A percentile compares a stretch with the other conserved stretches of the same genome.
phyloP scores from a whole-genome alignment of 1,140 invertebrate species.

The Sweltsa coloradensis region DNA sequence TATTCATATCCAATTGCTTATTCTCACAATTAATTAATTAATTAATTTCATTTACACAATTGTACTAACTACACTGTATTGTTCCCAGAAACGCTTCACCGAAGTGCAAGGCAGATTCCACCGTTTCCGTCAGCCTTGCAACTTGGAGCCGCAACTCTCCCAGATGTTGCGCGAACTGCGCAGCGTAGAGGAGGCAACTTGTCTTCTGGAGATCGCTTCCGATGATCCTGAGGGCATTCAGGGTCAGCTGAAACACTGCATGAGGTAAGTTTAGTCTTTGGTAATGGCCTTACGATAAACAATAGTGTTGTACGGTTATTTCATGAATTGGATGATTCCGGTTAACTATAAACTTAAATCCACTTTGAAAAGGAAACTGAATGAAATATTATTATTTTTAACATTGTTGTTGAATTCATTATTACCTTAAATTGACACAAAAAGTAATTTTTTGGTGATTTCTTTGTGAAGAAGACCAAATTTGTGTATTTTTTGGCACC shows the following conservation, averaged over 20 bases:
- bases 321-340: neutral
- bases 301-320: neutral
- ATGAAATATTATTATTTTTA: too few relatives aligned
- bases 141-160: constrained; percentile 55
- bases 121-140: constrained; percentile 42
- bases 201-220: constrained; percentile 58
- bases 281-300: neutral
- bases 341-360: constrained; percentile 6
- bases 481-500: too few relatives aligned
- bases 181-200: constrained; percentile 60
- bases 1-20: too few relatives aligned
- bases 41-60: too few relatives aligned
- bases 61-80: too few relatives aligned
- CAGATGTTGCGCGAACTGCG: constrained; percentile 52
- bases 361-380: too few relatives aligned
- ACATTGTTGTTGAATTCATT: too few relatives aligned
- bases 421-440: too few relatives aligned
- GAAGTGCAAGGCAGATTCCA: constrained; percentile 50
- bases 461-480: too few relatives aligned
- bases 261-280: constrained; percentile 42
- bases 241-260: constrained; percentile 66
- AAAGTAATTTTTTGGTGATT: too few relatives aligned
- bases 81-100: constrained; percentile 36
- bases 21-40: too few relatives aligned
- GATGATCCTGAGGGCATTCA: constrained; percentile 68